A percentile compares a stretch with the other conserved stretches of the same genome.
These are phyloP conservation scores for Lycocerus yunnanus DNA, from an alignment of 2,888 invertebrate species.

Conservation along the genomic window DNA sequence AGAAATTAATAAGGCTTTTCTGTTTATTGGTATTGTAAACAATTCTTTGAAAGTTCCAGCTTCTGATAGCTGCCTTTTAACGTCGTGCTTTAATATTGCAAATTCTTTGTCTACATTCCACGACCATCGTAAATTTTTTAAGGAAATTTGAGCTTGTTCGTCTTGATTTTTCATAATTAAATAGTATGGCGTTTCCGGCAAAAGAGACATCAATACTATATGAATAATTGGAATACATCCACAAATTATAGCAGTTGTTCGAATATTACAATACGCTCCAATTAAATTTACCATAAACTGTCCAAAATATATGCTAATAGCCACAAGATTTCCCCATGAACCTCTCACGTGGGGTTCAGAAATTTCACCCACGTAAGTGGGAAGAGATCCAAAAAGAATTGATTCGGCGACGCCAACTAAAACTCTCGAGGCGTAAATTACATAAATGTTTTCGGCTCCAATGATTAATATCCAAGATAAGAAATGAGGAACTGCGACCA, in stretches of 20 bases:
- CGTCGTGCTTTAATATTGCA: conserved; percentile 39
- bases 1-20: conserved; percentile 42
- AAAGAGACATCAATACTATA: conserved; percentile 59
- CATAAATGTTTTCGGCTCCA: conserved; percentile 37
- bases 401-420: conserved; percentile 43
- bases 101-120: conserved; percentile 41
- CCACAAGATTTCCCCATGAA: conserved; percentile 44
- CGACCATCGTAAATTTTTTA: conserved; percentile 39
- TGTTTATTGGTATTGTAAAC: conserved; percentile 40
- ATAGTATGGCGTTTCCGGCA: conserved; percentile 63
- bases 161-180: conserved; percentile 40
- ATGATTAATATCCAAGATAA: conserved; percentile 40
- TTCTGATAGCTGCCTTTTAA: conserved; percentile 46
- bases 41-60: conserved; percentile 44
- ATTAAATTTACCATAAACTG: conserved; percentile 55
- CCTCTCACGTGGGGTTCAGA: conserved; percentile 44
- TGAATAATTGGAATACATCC: conserved; percentile 62
- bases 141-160: conserved; percentile 39
- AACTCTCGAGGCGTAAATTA: conserved; percentile 44
- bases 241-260: conserved; percentile 60
- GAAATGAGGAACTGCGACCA: conserved; percentile 43
- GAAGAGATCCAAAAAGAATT: conserved; percentile 40
- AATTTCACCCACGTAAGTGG: conserved; percentile 47
- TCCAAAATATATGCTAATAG: conserved; percentile 40
- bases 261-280: conserved; percentile 61